Conservation (phyloP, 2,113 vertebrate species). For the Microcebus ravelobensis region DNA sequence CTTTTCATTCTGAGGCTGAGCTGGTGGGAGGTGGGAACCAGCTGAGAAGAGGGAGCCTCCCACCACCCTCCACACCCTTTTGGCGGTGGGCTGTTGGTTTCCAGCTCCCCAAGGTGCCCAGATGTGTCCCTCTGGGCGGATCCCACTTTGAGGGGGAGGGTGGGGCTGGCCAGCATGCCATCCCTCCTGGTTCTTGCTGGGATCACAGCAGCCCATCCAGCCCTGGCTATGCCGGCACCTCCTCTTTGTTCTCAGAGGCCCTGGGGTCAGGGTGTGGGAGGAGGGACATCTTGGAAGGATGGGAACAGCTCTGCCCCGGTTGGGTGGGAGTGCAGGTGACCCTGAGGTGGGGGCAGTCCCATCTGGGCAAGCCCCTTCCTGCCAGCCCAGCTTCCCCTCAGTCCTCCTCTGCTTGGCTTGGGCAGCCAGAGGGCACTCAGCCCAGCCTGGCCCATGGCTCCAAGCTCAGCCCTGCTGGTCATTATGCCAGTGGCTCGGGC, state of each 20-base stretch:
- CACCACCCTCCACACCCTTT: not conserved
- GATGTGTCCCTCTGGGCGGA: not conserved
- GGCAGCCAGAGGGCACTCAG: not conserved
- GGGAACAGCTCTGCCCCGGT: not conserved
- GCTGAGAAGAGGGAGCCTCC: not conserved
- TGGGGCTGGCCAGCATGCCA: conserved; percentile 17
- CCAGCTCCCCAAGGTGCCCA: not conserved
- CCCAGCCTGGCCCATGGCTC: not conserved
- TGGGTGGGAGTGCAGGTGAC: not conserved
- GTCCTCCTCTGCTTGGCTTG: not conserved
- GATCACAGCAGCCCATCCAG: not conserved
- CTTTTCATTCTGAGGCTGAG: conserved; percentile 64
- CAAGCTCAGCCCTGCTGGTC: conserved; percentile 20
- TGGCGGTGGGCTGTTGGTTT: not conserved
- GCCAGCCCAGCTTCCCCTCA: not conserved
- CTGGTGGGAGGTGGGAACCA: conserved; percentile 48
- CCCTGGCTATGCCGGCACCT: not conserved
- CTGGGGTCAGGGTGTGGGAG: not conserved
- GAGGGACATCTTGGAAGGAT: not conserved
- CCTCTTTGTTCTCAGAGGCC: conserved; percentile 75
- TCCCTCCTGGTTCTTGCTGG: not conserved
- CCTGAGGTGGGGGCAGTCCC: not conserved
- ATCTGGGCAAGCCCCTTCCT: conserved; percentile 48
- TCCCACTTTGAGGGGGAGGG: not conserved
- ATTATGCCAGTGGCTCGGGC: not conserved